phyloP scores from a whole-genome alignment of 2,797 vertebrate genomes.

The Myotis pilosus region DNA sequence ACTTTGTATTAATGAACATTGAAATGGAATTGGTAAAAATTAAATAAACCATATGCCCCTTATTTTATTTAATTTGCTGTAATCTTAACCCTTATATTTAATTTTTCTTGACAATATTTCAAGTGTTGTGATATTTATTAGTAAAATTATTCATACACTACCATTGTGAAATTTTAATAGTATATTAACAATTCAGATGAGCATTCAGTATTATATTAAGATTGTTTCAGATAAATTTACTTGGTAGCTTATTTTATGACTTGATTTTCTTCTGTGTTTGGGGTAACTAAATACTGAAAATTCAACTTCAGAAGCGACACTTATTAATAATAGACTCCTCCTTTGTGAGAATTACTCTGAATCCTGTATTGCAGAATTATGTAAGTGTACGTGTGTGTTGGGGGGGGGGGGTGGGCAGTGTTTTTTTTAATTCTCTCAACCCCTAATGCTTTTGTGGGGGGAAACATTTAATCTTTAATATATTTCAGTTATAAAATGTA shows the following conservation, averaged over 20 bases:
- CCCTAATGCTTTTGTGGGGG: not conserved
- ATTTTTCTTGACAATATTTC: slow-evolving; percentile 6
- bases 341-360: slow-evolving; percentile 37
- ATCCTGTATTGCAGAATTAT: not conserved
- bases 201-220: not conserved
- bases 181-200: not conserved
- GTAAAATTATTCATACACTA: not conserved
- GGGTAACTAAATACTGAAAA: slow-evolving; percentile 40
- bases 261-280: slow-evolving; percentile 40
- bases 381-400: not conserved
- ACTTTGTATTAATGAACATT: not conserved
- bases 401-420: no score
- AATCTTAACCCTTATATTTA: not conserved
- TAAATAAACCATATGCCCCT: not conserved
- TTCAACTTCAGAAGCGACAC: not conserved
- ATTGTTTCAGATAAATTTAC: slow-evolving; percentile 16
- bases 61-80: slow-evolving; percentile 20
- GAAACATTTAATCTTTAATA: not conserved
- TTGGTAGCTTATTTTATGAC: not conserved
- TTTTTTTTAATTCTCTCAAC: slow-evolving; percentile 6
- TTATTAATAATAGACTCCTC: not conserved
- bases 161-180: not conserved
- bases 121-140: slow-evolving; percentile 16
- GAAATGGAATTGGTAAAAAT: not conserved
- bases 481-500: slow-evolving; percentile 8